phyloP scores from a whole-genome alignment of 2,113 vertebrate species.

The Semicossyphus pulcher region DNA sequence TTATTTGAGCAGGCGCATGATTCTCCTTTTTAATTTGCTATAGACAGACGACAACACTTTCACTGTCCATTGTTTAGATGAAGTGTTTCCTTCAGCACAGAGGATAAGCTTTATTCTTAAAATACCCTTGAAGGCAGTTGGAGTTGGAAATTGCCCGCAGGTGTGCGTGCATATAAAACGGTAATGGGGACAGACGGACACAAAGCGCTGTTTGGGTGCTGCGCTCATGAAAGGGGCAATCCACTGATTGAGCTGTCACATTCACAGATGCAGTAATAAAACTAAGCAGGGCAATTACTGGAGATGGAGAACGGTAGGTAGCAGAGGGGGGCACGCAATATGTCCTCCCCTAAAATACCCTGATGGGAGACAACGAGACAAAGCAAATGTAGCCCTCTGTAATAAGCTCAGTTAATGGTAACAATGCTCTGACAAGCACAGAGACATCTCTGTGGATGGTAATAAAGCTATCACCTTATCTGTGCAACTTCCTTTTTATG shows the following conservation, averaged over 20 bases:
- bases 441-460: conserved; percentile 28
- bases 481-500: conserved; percentile 7
- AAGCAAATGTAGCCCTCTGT: conserved; percentile 70
- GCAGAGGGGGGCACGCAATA: conserved; percentile 30
- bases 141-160: conserved; percentile 76
- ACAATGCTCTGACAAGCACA: conserved; percentile 41
- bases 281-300: conserved; percentile 80
- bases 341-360: conserved; percentile 56
- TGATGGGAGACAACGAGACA: conserved; percentile 62
- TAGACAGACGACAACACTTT: conserved; percentile 25
- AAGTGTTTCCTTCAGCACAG: conserved; percentile 12
- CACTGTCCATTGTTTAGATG: conserved; percentile 35
- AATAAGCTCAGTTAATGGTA: conserved; percentile 52
- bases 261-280: conserved; percentile 77
- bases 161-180: conserved; percentile 71
- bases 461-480: conserved; percentile 41
- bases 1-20: neutral
- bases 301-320: conserved; percentile 59
- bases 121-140: conserved; percentile 68
- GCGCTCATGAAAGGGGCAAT: conserved; percentile 70
- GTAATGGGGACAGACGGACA: conserved; percentile 71
- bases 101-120: conserved; percentile 54
- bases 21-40: conserved; percentile 46
- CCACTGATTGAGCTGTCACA: conserved; percentile 76
- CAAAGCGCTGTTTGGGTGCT: conserved; percentile 72